Conservation (phyloP, 1,140 invertebrate species). For the Orchesella cincta region DNA sequence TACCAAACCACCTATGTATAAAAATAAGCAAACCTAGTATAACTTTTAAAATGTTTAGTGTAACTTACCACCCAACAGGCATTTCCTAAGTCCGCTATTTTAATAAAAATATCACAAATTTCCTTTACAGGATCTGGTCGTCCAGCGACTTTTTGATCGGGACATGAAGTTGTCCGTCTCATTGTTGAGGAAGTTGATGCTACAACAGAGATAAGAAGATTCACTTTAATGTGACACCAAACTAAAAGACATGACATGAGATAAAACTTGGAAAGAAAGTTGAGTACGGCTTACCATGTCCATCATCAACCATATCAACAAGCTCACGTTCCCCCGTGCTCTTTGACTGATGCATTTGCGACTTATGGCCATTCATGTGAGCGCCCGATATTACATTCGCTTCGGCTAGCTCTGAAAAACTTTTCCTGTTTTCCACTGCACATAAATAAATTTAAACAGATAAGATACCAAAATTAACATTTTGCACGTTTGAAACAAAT, state of each 20-base stretch:
- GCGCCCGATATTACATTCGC: slow-evolving; percentile 50
- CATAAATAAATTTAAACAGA: slow-evolving; percentile 5
- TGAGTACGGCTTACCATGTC: slow-evolving; percentile 4
- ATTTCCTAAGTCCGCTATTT: slow-evolving; percentile 76
- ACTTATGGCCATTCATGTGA: slow-evolving; percentile 43
- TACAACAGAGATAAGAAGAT: slow-evolving; percentile 20
- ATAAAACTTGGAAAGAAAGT: slow-evolving; percentile 31
- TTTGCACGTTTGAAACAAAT: neutral
- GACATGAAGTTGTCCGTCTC: slow-evolving; percentile 58
- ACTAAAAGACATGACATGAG: no score
- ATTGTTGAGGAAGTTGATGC: slow-evolving; percentile 47
- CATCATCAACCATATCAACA: slow-evolving; percentile 13
- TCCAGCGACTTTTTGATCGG: slow-evolving; percentile 54
- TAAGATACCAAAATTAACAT: neutral
- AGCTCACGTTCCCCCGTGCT: slow-evolving; percentile 37
- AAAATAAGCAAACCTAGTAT: slow-evolving; percentile 27
- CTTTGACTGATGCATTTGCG: slow-evolving; percentile 38
- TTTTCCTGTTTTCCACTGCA: slow-evolving; percentile 42
- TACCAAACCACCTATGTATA: neutral
- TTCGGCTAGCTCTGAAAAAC: slow-evolving; percentile 53
- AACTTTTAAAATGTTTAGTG: neutral
- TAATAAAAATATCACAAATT: slow-evolving; percentile 63
- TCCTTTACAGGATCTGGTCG: slow-evolving; percentile 60
- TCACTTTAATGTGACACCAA: no score
- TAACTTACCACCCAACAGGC: slow-evolving; percentile 73